Percentiles rank a stretch among this genome's conserved stretches.
Evolutionary conservation across 2,113 vertebrate genomes (phyloP).

Genomic region (Nycticebus coucang): DNA sequence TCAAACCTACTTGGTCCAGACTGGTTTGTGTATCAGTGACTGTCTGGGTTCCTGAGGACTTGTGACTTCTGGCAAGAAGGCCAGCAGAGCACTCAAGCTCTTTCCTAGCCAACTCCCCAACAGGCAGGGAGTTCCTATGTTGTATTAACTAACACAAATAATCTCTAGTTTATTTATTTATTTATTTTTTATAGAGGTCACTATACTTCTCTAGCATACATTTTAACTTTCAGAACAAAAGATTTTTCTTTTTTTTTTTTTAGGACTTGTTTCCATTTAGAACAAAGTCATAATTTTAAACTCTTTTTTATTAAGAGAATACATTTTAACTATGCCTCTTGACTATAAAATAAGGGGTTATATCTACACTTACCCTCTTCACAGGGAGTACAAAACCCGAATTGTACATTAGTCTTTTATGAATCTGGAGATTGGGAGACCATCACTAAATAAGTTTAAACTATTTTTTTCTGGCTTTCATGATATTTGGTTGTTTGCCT

Average conservation of each 20-base stretch:
- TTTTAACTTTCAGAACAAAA: background rate
- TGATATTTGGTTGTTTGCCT: background rate
- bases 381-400: background rate
- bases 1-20: background rate
- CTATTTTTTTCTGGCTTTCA: background rate
- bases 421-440: background rate
- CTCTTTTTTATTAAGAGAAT: background rate
- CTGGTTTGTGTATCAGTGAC: background rate
- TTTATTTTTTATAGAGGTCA: background rate
- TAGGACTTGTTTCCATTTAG: background rate
- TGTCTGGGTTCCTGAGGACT: background rate
- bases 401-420: background rate
- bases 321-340: conserved; percentile 20
- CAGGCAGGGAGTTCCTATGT: background rate
- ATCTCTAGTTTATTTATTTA: background rate
- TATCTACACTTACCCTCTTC: background rate
- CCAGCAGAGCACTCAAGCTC: background rate
- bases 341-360: background rate
- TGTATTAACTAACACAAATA: background rate
- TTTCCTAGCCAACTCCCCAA: background rate
- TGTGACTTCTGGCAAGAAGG: background rate
- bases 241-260: background rate
- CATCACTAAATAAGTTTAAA: background rate
- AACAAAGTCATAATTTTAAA: conserved; percentile 42
- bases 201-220: background rate